Evolutionary conservation across 2,797 vertebrate genomes (phyloP).

Genomic region (Pipistrellus kuhlii): DNA sequence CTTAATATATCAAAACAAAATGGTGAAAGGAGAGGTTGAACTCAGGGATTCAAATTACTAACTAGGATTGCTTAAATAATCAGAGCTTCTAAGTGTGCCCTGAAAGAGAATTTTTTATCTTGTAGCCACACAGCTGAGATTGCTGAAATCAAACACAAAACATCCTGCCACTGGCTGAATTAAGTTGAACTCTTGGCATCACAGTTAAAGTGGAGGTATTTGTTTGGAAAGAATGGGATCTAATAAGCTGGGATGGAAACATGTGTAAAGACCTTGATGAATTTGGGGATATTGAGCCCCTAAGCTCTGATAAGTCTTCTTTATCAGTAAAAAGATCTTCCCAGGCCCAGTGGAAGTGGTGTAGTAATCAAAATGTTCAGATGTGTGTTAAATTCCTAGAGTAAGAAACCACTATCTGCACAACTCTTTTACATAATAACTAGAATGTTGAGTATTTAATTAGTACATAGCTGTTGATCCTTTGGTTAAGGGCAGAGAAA

Average conservation of each 20-base stretch:
- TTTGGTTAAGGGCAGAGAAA: constrained; percentile 38
- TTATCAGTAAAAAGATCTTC: background rate
- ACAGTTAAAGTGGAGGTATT: background rate
- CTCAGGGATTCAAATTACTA: background rate
- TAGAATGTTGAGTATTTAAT: constrained; percentile 1
- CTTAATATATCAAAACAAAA: background rate
- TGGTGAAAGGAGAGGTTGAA: background rate
- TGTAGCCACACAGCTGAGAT: background rate
- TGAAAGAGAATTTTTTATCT: background rate
- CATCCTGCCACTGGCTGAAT: background rate
- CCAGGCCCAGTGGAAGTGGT: background rate
- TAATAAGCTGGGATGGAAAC: background rate
- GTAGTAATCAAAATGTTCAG: background rate
- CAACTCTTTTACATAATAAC: background rate
- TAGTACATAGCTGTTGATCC: background rate
- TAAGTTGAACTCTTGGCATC: background rate
- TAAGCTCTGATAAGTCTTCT: background rate
- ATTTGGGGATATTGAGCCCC: background rate
- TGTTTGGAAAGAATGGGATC: background rate
- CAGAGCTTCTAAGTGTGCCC: background rate
- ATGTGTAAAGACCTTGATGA: background rate
- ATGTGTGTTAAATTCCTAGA: background rate
- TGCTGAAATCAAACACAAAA: background rate
- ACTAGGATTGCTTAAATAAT: background rate
- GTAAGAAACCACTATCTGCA: background rate